Evolutionary conservation across 2,888 invertebrate genomes (phyloP).

Genomic region (Oligia fasciuncula): DNA sequence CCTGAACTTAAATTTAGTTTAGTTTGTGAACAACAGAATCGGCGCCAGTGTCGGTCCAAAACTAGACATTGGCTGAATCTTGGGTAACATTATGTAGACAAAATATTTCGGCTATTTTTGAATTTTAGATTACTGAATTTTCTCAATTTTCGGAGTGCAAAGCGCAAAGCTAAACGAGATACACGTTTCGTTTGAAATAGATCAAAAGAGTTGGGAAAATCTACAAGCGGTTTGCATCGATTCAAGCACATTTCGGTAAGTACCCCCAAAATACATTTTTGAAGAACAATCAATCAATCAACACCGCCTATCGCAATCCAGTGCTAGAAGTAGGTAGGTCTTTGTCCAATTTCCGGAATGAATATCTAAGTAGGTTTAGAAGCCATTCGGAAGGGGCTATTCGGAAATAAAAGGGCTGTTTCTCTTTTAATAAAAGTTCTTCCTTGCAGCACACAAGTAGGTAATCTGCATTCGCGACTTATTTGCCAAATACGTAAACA

Average conservation of each 20-base stretch:
- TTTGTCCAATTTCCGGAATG: neutral
- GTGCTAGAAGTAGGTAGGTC: neutral
- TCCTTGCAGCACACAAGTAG: neutral
- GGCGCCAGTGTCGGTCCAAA: too few relatives aligned
- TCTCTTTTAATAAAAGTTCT: too few relatives aligned
- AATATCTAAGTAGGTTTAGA: neutral
- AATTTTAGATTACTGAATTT: neutral
- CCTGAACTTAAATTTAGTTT: too few relatives aligned
- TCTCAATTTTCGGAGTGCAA: conserved; percentile 2
- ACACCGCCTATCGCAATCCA: neutral
- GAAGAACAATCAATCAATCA: neutral
- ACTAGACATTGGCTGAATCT: too few relatives aligned
- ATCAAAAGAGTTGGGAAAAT: neutral
- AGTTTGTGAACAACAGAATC: too few relatives aligned
- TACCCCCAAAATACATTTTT: neutral
- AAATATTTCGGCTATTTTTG: neutral
- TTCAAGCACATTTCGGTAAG: neutral
- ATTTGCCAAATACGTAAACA: too few relatives aligned
- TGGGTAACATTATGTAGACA: neutral
- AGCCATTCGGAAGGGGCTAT: too few relatives aligned
- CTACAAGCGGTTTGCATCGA: conserved; percentile 6
- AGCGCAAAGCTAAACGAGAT: neutral
- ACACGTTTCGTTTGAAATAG: neutral
- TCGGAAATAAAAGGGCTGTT: neutral
- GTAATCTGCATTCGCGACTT: too few relatives aligned